A percentile compares a stretch with the other conserved stretches of the same genome.
phyloP scores from a whole-genome alignment of 2,113 vertebrate species.

The Acrocephalus kingi region DNA sequence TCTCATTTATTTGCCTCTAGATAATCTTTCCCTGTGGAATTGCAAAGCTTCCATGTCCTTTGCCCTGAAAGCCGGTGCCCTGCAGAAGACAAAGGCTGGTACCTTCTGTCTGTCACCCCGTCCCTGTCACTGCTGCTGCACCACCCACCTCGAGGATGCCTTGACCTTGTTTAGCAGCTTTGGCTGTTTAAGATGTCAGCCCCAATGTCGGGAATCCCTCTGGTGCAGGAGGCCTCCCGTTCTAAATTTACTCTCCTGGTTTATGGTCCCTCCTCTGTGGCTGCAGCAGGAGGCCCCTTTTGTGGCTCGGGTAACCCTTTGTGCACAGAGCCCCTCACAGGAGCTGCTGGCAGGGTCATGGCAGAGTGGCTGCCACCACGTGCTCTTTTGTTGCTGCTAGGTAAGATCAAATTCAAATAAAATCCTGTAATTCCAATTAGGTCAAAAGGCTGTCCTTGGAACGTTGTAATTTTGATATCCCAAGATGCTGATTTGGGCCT shows the following conservation, averaged over 20 bases:
- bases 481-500: background rate
- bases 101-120: background rate
- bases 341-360: background rate
- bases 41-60: background rate
- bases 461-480: background rate
- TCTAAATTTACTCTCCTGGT: constrained; percentile 59
- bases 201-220: constrained; percentile 49
- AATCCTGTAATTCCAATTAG: background rate
- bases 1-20: background rate
- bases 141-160: background rate
- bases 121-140: background rate
- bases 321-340: background rate
- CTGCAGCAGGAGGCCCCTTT: constrained; percentile 34
- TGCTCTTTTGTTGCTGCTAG: background rate
- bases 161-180: constrained; percentile 51
- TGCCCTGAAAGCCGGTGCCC: accelerated
- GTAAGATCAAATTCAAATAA: background rate
- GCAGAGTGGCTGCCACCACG: background rate
- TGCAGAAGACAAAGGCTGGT: background rate
- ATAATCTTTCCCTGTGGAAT: background rate
- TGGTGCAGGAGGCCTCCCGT: background rate
- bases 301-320: constrained; percentile 2
- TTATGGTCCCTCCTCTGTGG: constrained; percentile 36
- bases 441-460: background rate
- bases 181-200: constrained; percentile 35